Conservation (phyloP, 2,113 vertebrate species). For the Peromyscus leucopus region DNA sequence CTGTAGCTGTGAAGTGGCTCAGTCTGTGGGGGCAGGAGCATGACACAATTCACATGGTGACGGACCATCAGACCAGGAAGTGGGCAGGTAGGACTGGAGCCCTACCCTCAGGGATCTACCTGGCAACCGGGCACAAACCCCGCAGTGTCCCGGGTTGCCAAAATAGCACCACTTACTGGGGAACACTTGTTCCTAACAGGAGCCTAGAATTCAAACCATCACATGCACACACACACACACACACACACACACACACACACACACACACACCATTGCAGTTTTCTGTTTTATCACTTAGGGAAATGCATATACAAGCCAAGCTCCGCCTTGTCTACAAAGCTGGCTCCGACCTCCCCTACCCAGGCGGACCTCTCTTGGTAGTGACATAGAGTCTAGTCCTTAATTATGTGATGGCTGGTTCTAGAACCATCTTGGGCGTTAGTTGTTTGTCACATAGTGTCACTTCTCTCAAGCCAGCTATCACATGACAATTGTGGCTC, state of each 20-base stretch:
- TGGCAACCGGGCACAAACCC: neutral
- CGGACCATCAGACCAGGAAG: neutral
- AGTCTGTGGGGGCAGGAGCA: neutral
- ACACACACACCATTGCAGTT: neutral
- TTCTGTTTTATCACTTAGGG: constrained; percentile 38
- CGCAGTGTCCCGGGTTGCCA: neutral
- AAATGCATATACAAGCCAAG: neutral
- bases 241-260: neutral
- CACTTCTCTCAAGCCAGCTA: constrained; percentile 7
- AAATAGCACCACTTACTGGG: neutral
- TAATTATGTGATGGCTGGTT: constrained; percentile 49
- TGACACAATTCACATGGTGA: neutral
- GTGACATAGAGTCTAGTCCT: neutral
- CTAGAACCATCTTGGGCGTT: neutral
- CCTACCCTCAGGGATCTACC: neutral
- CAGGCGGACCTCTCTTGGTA: neutral
- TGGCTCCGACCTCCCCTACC: neutral
- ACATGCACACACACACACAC: neutral
- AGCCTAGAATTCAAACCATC: neutral
- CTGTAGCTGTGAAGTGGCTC: neutral
- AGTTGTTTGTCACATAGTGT: neutral
- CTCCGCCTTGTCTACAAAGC: neutral
- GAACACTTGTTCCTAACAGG: neutral
- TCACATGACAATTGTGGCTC: neutral
- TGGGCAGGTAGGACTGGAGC: neutral